Evolutionary conservation across 1,140 invertebrate species (phyloP), one percentile per base, ranked within the genome.

Genomic region (Lamellibrachia luymesi): DNA sequence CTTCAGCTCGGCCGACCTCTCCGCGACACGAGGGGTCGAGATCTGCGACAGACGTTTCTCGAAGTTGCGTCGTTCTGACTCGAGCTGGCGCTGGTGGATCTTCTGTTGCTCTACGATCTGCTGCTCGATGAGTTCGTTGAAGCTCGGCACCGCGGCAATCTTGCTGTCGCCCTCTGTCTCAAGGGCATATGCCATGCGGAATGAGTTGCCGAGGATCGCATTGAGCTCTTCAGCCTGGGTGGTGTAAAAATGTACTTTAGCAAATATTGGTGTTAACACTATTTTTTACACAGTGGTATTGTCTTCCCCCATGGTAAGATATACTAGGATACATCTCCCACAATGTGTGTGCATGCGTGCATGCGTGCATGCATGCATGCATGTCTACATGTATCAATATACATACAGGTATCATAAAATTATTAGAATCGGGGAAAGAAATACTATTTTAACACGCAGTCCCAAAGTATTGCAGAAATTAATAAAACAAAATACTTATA

Each of bases 141-240:
- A 96, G 90, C 96, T 95, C 50, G 95, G 96, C 93, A 93, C 94
- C 92, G 64, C 8, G 64, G 64, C 13, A 1, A 38, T 93, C 93
- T 51, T 95, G 94, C 90, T 97, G 97, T 52, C 95, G 95, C 92
- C 94, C 96, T 98, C 98, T 95, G 98, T 97, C 96, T 98, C 98
- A 95, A 98, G 97, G 95, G 98, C 98, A 96, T 98, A 98, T 94
- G 98, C 98, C 97, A 98, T 98, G 96, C 98, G 98, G 97, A 98
- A 98, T 95, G 98, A 98, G 98, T 98, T 98, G 96, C 98, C 98
- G 94, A 98, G 98, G 94, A 98, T 97, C 94, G 98, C 97, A 96
- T 98, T 98, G 95, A 98, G 96, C 97, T 98, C 98, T 96, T 98
- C 98, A 94, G 98, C 98, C 98, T 98, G 97, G 2, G 17, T 93